These are phyloP conservation scores for Gandaritis pyraliata DNA, from an alignment of 2,888 invertebrate genomes.

Conservation along the genomic window DNA sequence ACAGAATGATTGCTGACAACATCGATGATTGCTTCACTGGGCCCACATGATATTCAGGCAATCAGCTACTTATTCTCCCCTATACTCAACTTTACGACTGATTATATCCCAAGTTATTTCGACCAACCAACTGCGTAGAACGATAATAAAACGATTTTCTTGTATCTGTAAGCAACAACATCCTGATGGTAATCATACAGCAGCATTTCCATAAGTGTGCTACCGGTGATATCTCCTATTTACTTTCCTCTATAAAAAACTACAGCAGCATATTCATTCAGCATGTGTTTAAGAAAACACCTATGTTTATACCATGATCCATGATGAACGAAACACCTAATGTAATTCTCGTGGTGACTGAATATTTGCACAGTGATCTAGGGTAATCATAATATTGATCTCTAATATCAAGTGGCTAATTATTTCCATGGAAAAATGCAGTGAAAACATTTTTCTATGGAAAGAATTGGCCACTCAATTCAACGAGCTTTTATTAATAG, in stretches of 20 bases:
- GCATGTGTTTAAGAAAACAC: not conserved
- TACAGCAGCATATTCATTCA: not conserved
- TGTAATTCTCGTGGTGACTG: no score
- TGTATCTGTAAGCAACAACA: constrained; percentile 13
- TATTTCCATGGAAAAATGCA: no score
- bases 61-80: not conserved
- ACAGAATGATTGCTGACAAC: no score
- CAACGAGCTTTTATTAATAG: no score
- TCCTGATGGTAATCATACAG: constrained; percentile 14
- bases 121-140: not conserved
- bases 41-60: not conserved
- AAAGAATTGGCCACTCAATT: no score
- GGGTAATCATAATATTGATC: no score
- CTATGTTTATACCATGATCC: no score
- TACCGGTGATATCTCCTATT: not conserved
- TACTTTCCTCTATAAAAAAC: constrained; percentile 2
- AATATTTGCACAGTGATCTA: no score
- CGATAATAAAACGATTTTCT: constrained; percentile 3
- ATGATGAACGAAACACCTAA: no score
- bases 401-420: no score
- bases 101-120: not conserved
- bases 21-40: no score
- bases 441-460: no score
- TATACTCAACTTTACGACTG: not conserved
- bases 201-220: constrained; percentile 2